phyloP scores from a whole-genome alignment of 2,888 invertebrate genomes.

The Stenolophus ochropezus region DNA sequence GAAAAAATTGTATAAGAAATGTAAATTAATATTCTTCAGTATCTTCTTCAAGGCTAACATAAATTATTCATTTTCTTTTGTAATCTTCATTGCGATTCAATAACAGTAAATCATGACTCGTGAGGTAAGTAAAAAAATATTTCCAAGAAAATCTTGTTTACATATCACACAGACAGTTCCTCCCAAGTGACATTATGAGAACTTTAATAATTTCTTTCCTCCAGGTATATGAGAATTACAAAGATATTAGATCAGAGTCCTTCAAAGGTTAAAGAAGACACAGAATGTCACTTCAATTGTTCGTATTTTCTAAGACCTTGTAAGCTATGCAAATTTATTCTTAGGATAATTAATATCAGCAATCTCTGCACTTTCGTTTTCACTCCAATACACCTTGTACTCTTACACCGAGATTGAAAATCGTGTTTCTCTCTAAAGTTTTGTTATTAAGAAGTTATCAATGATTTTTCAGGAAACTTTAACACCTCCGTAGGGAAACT shows the following conservation, averaged over 20 bases:
- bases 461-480: not conserved
- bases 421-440: not conserved
- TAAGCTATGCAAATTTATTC: constrained; percentile 3
- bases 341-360: constrained; percentile 5
- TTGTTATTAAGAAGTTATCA: constrained; percentile 26
- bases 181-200: constrained; percentile 4
- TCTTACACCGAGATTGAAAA: not conserved
- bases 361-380: constrained; percentile 18
- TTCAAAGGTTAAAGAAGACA: constrained; percentile 23
- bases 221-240: not conserved
- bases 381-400: constrained; percentile 13
- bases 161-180: not conserved
- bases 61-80: not conserved
- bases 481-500: not conserved
- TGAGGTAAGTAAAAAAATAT: constrained; percentile 4
- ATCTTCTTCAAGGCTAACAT: not conserved
- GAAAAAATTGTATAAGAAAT: too few species aligned
- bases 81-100: not conserved
- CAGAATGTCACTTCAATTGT: constrained; percentile 24
- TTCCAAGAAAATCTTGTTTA: constrained; percentile 28
- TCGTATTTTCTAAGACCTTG: constrained; percentile 16
- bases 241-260: constrained; percentile 19
- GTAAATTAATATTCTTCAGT: not conserved
- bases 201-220: constrained; percentile 2
- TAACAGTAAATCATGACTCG: constrained; percentile 1